These are phyloP conservation scores for Icerya purchasi DNA, from an alignment of 2,888 invertebrate genomes.

Conservation along the genomic window DNA sequence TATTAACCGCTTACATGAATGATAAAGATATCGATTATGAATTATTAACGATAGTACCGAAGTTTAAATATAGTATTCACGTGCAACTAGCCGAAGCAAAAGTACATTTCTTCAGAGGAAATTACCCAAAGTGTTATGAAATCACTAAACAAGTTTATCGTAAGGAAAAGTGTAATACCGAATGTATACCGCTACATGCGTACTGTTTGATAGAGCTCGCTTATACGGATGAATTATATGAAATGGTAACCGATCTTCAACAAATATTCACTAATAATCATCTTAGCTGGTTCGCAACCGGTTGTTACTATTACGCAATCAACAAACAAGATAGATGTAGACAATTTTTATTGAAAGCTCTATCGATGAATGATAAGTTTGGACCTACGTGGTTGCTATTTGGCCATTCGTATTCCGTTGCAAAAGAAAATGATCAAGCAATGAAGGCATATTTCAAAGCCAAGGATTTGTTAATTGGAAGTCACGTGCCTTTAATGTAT, in stretches of 20 bases:
- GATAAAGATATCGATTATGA: background rate
- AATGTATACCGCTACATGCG: background rate
- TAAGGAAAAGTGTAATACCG: background rate
- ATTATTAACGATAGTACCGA: background rate
- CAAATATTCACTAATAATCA: background rate
- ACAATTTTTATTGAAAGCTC: background rate
- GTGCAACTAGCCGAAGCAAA: background rate
- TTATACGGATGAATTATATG: background rate
- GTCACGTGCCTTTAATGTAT: background rate
- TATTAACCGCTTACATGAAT: background rate
- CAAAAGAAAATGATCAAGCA: background rate
- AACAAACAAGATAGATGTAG: background rate
- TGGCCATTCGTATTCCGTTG: background rate
- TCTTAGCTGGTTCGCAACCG: background rate
- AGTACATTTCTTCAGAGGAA: background rate
- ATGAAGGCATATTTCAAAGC: background rate
- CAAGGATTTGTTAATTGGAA: background rate
- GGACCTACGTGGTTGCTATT: background rate
- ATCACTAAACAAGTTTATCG: background rate
- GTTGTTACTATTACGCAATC: background rate
- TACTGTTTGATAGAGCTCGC: background rate
- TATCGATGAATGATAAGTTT: background rate
- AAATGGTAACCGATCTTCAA: background rate
- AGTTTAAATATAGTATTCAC: background rate
- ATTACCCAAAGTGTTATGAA: background rate